Evolutionary conservation across 2,888 invertebrate species (phyloP), one percentile per base, ranked within the genome.

Genomic region (Drosophila buzzatii): DNA sequence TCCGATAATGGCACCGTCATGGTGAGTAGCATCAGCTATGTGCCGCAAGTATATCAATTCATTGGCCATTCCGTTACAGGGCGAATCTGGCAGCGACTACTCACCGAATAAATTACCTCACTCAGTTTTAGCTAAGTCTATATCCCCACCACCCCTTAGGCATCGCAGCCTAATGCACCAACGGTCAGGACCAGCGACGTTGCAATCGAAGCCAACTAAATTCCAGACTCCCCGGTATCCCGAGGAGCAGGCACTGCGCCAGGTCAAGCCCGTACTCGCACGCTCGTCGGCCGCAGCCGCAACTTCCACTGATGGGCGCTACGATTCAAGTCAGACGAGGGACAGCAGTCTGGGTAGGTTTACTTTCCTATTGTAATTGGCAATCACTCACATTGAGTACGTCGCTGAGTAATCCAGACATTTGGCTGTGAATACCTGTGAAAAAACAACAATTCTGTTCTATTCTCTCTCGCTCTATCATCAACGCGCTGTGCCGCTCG

Each of bases 61-160:
- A 35, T 9, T 16, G 10, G 8, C 6, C 9, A 16, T 8, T 47
- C 1, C 6, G 18, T 73, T 68, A 0, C 70, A 95, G 95, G 95
- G 95, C 89, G 95, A 95, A 93, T 95, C 95, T 80, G 95, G 95
- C 89, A 95, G 95, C 92, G 95, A 95, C 92, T 95, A 95, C 90
- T 95, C 95, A 92, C 95, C 95, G 91, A 93, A 93, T 91, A 93
- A 93, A 92, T 90, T 93, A 92, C 93, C 93, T 91, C 93, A 92
- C 90, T 92, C 92, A 85, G 89, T 92, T 90, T 90, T 92, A 91
- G 92, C 92, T 76, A 93, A 93, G 86, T 93, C 93, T 85, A 90
- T 93, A 89, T 93, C 93, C 91, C 93, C 93, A 90, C 93, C 93
- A 91, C 92, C 93, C 80, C 92, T 93, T 79, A 92, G 93, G 85